A percentile compares a stretch with the other conserved stretches of the same genome.
Conservation (phyloP, 2,113 vertebrate species). For the Atherinomorus stipes region DNA sequence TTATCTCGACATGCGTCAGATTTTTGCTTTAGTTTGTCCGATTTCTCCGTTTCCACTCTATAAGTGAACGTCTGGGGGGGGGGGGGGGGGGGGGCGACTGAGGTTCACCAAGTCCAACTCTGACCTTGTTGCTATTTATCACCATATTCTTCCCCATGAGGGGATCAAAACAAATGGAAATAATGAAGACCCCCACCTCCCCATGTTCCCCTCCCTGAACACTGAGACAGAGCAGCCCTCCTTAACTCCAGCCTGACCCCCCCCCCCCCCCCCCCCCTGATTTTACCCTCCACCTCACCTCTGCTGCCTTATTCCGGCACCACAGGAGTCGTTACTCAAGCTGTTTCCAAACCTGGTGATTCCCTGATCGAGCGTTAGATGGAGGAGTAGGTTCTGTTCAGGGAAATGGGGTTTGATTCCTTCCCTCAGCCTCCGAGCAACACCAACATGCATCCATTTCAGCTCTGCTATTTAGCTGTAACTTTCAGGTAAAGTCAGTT, state of each 20-base stretch:
- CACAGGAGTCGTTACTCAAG: conserved; percentile 49
- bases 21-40: not conserved
- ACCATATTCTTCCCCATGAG: conserved; percentile 5
- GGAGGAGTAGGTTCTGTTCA: conserved; percentile 6
- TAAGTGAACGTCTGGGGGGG: conserved; percentile 24
- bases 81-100: conserved; percentile 11
- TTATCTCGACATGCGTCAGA: not conserved
- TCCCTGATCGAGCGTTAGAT: conserved; percentile 11
- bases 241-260: conserved; percentile 22
- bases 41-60: conserved; percentile 8
- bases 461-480: too few relatives aligned
- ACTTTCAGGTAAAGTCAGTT: too few relatives aligned
- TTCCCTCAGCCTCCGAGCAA: conserved; percentile 7
- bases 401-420: not conserved
- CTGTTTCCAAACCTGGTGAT: conserved; percentile 49
- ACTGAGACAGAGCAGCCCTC: conserved; percentile 46
- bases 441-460: too few relatives aligned
- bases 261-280: conserved; percentile 7
- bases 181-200: conserved; percentile 20
- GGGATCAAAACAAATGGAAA: conserved; percentile 40
- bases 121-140: conserved; percentile 62
- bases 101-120: conserved; percentile 33
- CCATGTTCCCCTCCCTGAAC: conserved; percentile 20
- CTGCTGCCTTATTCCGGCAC: conserved; percentile 40
- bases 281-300: conserved; percentile 51